Evolutionary conservation across 92 coral and sea anemone species (phyloP), one percentile per base, ranked within the genome.

Genomic region (Paragorgia papillata): DNA sequence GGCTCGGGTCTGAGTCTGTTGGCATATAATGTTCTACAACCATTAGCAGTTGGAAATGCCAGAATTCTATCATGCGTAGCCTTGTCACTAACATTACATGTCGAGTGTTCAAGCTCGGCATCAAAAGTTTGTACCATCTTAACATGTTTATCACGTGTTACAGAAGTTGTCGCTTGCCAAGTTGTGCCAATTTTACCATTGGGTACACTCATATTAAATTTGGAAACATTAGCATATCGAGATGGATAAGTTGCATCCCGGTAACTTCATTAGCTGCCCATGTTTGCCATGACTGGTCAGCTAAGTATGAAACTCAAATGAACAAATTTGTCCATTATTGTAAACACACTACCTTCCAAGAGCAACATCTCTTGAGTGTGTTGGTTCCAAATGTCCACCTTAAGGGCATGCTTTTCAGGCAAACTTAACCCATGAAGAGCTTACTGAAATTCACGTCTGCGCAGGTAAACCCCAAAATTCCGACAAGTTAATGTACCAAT

Each of bases 241-340:
- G 90, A 86, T 26, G 90, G 87, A 34, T 86, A 86, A 10, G 90
- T 86, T 2, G 90, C 87, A 19, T 84, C 84, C 44, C 77, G 82
- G 27, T 86, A 3, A 78, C 62, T 83, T 86, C 90, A 40, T 82
- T 83, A 20, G 59, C 76, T 3, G 90, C 87, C 90, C 90, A 86
- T 73, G 84, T 77, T 40, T 87, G 90, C 88, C 90, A 87, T 14
- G 79, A 83, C 88, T 56, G 66, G 48, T 83, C 85, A 21, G 85
- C 88, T 61, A 69, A 9, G 87, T 84, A 25, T 86, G 87, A 30
- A 86, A 86, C 66, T 86, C 87, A 9, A 79, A 43, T 9, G 90
- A 82, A 53, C 87, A 86, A 30, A 83, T 77, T 53, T 73, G 22
- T 22, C 85, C 79, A 65, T 71, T 28, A 87, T 67, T 21, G n/a